Conservation (phyloP, 2,797 vertebrate species). For the Channa striata region DNA sequence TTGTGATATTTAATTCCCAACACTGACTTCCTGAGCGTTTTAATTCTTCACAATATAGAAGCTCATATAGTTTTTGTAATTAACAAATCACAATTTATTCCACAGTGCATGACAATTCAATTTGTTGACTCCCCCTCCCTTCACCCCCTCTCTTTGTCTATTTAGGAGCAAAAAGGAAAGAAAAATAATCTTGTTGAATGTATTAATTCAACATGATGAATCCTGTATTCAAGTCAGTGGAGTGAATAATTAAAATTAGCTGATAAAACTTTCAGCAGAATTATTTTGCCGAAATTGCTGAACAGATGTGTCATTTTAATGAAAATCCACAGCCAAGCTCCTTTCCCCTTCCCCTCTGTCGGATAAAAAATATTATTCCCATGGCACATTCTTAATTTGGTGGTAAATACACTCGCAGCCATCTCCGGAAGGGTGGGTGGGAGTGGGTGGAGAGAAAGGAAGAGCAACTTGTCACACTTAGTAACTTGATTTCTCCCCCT, state of each 20-base stretch:
- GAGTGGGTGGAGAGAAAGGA: slow-evolving; percentile 82
- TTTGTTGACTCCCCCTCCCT: slow-evolving; percentile 94
- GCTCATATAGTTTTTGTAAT: slow-evolving; percentile 92
- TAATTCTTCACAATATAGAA: slow-evolving; percentile 92
- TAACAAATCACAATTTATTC: slow-evolving; percentile 98
- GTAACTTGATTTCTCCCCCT: slow-evolving; percentile 98
- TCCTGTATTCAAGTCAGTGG: slow-evolving; percentile 99
- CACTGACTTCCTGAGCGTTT: slow-evolving; percentile 88
- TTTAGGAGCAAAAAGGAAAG: slow-evolving; percentile 82
- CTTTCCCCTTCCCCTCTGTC: slow-evolving; percentile 91
- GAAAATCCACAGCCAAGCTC: slow-evolving; percentile 99
- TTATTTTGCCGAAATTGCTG: slow-evolving; percentile 99
- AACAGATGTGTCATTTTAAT: slow-evolving; percentile 99
- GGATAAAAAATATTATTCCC: slow-evolving; percentile 99
- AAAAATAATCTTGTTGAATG: slow-evolving; percentile 94
- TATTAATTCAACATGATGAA: slow-evolving; percentile 99
- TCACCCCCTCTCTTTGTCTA: slow-evolving; percentile 78
- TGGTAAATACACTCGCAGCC: slow-evolving; percentile 99
- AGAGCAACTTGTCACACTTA: slow-evolving; percentile 99
- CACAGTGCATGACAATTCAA: slow-evolving; percentile 99
- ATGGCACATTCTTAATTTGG: slow-evolving; percentile 98
- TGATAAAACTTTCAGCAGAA: slow-evolving; percentile 99
- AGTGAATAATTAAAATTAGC: slow-evolving; percentile 99
- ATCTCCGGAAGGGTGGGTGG: slow-evolving; percentile 89
- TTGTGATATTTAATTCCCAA: slow-evolving; percentile 86